Evolutionary conservation across 2,888 invertebrate genomes (phyloP).

Genomic region (Drosophila picticornis): DNA sequence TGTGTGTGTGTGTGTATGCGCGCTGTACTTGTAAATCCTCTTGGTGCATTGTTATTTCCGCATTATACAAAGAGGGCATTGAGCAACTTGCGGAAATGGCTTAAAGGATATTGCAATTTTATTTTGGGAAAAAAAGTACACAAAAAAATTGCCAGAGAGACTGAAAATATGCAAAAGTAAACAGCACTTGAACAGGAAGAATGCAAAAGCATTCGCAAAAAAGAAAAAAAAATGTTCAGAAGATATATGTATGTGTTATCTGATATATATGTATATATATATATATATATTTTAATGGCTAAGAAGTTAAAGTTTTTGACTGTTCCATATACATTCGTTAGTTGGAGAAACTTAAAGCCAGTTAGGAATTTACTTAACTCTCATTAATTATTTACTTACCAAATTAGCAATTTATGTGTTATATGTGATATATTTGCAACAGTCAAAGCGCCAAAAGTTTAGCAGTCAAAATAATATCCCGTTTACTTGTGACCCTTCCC

Average conservation of each 20-base stretch:
- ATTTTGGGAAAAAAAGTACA: constrained; percentile 49
- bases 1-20: constrained; percentile 6
- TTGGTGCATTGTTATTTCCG: constrained; percentile 76
- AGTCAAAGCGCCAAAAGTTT: constrained; percentile 31
- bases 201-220: constrained; percentile 42
- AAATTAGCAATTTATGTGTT: constrained; percentile 66
- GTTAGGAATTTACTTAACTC: neutral
- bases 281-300: neutral
- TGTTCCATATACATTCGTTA: neutral
- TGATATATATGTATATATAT: neutral
- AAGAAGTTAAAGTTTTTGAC: neutral
- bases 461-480: constrained; percentile 45
- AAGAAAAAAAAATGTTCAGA: neutral
- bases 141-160: constrained; percentile 22
- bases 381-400: constrained; percentile 59
- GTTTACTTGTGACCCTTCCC: constrained; percentile 6
- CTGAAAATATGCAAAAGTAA: constrained; percentile 56
- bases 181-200: constrained; percentile 25
- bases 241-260: neutral
- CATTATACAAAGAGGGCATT: constrained; percentile 67
- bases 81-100: constrained; percentile 77
- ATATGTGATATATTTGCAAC: constrained; percentile 38
- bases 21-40: constrained; percentile 45
- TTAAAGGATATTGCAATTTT: constrained; percentile 77
- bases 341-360: neutral